Evolutionary conservation across 2,888 invertebrate genomes (phyloP).

Genomic region (Ichneumon xanthorius): DNA sequence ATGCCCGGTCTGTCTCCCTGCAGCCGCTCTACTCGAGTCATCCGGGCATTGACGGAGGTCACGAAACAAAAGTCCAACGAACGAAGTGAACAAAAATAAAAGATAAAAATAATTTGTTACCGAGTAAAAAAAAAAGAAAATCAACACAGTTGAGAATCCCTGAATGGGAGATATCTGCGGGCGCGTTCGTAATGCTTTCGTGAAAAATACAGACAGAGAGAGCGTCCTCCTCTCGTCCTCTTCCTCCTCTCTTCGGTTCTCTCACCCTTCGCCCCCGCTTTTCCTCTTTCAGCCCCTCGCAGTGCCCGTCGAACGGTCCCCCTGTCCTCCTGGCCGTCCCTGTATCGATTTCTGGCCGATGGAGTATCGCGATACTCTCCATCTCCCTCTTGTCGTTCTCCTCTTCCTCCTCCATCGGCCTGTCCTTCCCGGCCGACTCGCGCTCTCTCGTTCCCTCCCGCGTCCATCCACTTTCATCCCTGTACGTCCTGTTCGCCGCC

Average conservation of each 20-base stretch:
- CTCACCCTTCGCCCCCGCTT: constrained; percentile 10
- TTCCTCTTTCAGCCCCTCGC: constrained; percentile 40
- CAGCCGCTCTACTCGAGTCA: neutral
- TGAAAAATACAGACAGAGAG: constrained; percentile 79
- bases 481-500: constrained; percentile 48
- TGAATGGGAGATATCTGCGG: constrained; percentile 73
- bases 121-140: constrained; percentile 45
- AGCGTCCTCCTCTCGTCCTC: constrained; percentile 61
- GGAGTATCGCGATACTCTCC: constrained; percentile 77
- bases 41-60: neutral
- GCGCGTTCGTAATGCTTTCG: constrained; percentile 79
- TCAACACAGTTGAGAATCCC: constrained; percentile 70
- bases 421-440: neutral
- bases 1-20: neutral
- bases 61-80: neutral
- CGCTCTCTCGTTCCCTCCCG: constrained; percentile 10
- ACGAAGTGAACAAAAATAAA: neutral
- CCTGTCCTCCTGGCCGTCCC: constrained; percentile 72
- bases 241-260: constrained; percentile 42
- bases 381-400: constrained; percentile 40
- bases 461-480: constrained; percentile 36
- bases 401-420: constrained; percentile 39
- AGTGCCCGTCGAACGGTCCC: constrained; percentile 63
- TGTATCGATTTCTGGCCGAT: constrained; percentile 81
- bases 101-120: constrained; percentile 3